phyloP scores from a whole-genome alignment of 2,888 invertebrate genomes.

The Cremastinae sp. region DNA sequence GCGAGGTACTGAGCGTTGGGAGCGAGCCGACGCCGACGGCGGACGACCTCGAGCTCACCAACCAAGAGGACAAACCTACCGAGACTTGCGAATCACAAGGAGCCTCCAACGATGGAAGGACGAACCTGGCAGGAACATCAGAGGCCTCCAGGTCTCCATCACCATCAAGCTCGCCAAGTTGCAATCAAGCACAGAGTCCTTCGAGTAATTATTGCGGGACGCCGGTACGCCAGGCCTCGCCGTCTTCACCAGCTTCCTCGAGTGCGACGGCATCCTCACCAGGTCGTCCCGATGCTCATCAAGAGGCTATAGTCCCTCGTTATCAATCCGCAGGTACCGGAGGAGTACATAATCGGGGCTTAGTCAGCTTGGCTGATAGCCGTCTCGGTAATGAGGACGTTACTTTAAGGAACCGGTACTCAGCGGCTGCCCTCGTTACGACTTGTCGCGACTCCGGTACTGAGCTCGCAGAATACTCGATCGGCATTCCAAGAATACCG shows the following conservation, averaged over 20 bases:
- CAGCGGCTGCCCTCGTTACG: constrained; percentile 49
- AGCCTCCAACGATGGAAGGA: constrained; percentile 32
- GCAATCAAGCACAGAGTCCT: constrained; percentile 69
- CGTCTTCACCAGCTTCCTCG: constrained; percentile 76
- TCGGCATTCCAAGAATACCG: constrained; percentile 59
- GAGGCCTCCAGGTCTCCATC: constrained; percentile 70
- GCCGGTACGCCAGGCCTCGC: constrained; percentile 72
- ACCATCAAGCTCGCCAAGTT: constrained; percentile 75
- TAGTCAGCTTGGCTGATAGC: constrained; percentile 5
- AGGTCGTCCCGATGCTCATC: constrained; percentile 72
- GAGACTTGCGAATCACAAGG: too few relatives aligned
- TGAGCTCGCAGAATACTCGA: constrained; percentile 70
- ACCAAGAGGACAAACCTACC: constrained; percentile 58
- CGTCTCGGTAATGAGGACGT: constrained; percentile 61
- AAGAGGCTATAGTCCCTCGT: constrained; percentile 71
- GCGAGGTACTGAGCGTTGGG: constrained; percentile 91
- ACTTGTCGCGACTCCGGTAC: constrained; percentile 66
- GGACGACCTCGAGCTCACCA: constrained; percentile 54
- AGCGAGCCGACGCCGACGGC: constrained; percentile 83
- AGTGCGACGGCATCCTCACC: constrained; percentile 77
- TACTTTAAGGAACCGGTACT: constrained; percentile 66
- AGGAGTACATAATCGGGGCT: constrained; percentile 27
- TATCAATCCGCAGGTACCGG: constrained; percentile 65
- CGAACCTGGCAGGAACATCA: constrained; percentile 27
- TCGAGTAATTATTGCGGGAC: constrained; percentile 67